phyloP scores from a whole-genome alignment of 2,113 vertebrate genomes.

The Riparia riparia region DNA sequence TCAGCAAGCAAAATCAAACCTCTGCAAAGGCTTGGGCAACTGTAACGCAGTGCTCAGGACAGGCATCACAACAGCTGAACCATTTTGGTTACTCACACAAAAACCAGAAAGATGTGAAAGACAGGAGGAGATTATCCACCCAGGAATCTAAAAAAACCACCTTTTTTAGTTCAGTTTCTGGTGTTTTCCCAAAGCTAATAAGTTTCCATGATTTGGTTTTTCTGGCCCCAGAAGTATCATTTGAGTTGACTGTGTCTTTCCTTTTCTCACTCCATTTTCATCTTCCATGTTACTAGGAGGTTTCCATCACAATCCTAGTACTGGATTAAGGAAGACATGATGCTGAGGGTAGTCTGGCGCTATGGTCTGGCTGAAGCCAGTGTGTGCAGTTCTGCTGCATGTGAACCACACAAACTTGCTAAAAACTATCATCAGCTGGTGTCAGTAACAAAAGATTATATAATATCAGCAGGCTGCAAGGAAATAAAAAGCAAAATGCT shows the following conservation, averaged over 20 bases:
- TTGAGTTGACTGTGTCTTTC: not conserved
- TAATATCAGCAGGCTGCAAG: not conserved
- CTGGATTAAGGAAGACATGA: conserved; percentile 16
- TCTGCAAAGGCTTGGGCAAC: not conserved
- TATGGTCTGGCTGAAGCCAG: not conserved
- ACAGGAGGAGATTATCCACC: not conserved
- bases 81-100: not conserved
- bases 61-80: not conserved
- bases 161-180: not conserved
- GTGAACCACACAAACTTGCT: not conserved
- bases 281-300: conserved; percentile 19
- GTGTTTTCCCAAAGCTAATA: not conserved
- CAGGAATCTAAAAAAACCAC: not conserved
- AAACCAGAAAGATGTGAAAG: not conserved
- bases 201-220: not conserved
- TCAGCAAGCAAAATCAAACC: not conserved
- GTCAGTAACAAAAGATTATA: not conserved
- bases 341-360: not conserved
- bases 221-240: not conserved
- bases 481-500: not conserved
- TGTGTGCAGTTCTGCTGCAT: not conserved
- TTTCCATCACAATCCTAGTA: conserved; percentile 59
- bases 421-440: not conserved
- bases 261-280: not conserved
- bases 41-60: not conserved